Evolutionary conservation across 2,888 invertebrate species (phyloP).

Genomic region (Drosophila infuscata): DNA sequence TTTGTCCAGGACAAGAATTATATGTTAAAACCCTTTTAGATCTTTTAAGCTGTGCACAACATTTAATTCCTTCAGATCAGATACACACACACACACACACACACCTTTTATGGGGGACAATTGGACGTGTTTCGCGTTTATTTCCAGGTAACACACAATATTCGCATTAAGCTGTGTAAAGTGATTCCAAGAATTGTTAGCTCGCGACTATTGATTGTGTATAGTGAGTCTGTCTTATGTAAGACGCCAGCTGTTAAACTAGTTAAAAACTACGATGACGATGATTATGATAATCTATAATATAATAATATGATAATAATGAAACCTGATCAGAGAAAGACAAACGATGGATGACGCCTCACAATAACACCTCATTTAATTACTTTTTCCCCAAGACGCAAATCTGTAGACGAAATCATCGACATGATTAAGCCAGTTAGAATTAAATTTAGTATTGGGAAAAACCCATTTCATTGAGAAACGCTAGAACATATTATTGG

Average conservation of each 20-base stretch:
- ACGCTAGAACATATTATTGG: slow-evolving; percentile 18
- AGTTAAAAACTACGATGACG: background rate
- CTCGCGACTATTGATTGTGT: slow-evolving; percentile 14
- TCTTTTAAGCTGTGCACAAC: slow-evolving; percentile 1
- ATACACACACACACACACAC: background rate
- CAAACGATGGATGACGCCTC: slow-evolving; percentile 23
- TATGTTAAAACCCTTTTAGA: background rate
- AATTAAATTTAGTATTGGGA: slow-evolving; percentile 18
- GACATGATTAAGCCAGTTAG: slow-evolving; percentile 29
- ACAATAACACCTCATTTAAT: slow-evolving; percentile 33
- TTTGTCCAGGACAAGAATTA: background rate
- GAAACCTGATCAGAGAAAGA: slow-evolving; percentile 11
- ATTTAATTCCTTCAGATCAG: background rate
- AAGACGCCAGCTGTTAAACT: slow-evolving; percentile 8
- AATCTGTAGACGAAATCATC: slow-evolving; percentile 6
- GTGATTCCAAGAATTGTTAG: slow-evolving; percentile 35
- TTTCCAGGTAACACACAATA: slow-evolving; percentile 18
- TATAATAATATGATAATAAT: too few species aligned
- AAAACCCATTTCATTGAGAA: slow-evolving; percentile 61
- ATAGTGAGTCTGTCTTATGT: slow-evolving; percentile 15
- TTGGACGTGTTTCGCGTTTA: background rate
- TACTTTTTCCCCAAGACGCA: slow-evolving; percentile 57
- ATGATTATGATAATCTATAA: slow-evolving; percentile 19
- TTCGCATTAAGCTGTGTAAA: slow-evolving; percentile 15
- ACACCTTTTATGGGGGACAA: background rate